These are phyloP conservation scores for Cephalopachus bancanus DNA, from an alignment of 2,797 vertebrate genomes.

Conservation along the genomic window DNA sequence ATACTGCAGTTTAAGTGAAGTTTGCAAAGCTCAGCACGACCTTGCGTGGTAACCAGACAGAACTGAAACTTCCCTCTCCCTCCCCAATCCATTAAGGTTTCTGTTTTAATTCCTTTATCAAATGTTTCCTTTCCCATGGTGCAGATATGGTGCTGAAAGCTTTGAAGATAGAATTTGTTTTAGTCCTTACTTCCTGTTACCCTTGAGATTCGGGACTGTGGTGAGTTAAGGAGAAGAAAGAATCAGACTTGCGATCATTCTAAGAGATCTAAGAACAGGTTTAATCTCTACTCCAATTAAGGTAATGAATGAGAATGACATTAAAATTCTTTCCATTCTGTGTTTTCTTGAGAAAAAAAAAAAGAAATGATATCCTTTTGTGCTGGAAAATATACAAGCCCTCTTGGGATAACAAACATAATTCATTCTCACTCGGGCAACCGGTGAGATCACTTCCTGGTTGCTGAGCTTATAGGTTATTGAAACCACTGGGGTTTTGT, in stretches of 20 bases:
- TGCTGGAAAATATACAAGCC: constrained; percentile 77
- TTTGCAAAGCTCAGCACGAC: neutral
- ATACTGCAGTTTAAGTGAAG: neutral
- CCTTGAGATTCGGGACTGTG: constrained; percentile 36
- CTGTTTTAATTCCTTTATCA: constrained; percentile 75
- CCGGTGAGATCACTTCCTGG: constrained; percentile 87
- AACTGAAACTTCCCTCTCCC: constrained; percentile 58
- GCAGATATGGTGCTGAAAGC: constrained; percentile 60
- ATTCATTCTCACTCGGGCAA: constrained; percentile 82
- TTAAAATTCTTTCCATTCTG: neutral
- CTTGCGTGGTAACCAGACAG: constrained; percentile 46
- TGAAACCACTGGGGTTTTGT: constrained; percentile 69
- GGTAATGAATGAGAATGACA: constrained; percentile 26
- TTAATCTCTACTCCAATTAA: constrained; percentile 17
- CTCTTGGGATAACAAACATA: constrained; percentile 85
- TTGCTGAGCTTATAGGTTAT: constrained; percentile 80
- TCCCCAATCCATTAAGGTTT: constrained; percentile 50
- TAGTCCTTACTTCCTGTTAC: constrained; percentile 76
- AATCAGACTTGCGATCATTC: neutral
- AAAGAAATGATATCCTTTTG: constrained; percentile 69
- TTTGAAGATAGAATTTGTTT: constrained; percentile 81
- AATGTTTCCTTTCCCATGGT: constrained; percentile 81
- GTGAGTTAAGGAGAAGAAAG: constrained; percentile 41
- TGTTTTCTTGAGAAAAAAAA: constrained; percentile 69
- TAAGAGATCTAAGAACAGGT: neutral